A percentile compares a stretch with the other conserved stretches of the same genome.
Evolutionary conservation across 2,113 vertebrate genomes (phyloP).

Genomic region (Dasyprocta punctata): DNA sequence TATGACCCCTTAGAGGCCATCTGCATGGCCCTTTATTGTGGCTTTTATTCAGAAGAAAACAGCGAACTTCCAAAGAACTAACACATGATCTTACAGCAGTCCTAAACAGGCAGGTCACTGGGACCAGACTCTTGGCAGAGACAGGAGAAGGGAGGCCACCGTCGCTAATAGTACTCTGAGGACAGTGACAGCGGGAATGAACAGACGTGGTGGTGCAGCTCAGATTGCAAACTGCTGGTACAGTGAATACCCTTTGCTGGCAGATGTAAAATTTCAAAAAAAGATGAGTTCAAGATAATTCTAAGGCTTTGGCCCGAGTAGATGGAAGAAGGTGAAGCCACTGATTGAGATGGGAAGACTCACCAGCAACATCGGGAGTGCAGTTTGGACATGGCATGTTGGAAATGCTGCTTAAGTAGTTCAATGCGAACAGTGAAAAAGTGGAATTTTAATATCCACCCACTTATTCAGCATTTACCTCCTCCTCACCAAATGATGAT

Average conservation of each 20-base stretch:
- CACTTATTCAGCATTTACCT: not conserved
- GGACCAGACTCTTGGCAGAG: not conserved
- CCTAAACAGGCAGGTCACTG: not conserved
- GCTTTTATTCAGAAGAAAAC: not conserved
- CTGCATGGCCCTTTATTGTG: not conserved
- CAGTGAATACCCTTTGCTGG: not conserved
- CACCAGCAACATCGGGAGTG: not conserved
- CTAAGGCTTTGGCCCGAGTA: not conserved
- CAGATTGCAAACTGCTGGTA: not conserved
- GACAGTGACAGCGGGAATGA: not conserved
- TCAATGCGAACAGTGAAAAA: not conserved
- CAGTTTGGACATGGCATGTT: rapidly evolving
- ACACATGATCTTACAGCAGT: not conserved
- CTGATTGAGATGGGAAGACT: not conserved
- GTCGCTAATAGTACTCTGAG: not conserved
- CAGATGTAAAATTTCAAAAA: not conserved
- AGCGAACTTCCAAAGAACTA: not conserved
- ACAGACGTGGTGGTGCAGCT: not conserved
- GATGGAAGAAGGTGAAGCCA: not conserved
- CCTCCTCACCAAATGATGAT: not conserved
- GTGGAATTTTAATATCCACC: not conserved
- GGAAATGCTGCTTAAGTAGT: not conserved
- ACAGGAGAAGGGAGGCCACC: not conserved
- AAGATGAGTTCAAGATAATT: not conserved
- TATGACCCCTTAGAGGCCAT: not conserved